A percentile compares a stretch with the other conserved stretches of the same genome.
These are phyloP conservation scores for Murina feae DNA, from an alignment of 2,113 vertebrate species.

Conservation along the genomic window DNA sequence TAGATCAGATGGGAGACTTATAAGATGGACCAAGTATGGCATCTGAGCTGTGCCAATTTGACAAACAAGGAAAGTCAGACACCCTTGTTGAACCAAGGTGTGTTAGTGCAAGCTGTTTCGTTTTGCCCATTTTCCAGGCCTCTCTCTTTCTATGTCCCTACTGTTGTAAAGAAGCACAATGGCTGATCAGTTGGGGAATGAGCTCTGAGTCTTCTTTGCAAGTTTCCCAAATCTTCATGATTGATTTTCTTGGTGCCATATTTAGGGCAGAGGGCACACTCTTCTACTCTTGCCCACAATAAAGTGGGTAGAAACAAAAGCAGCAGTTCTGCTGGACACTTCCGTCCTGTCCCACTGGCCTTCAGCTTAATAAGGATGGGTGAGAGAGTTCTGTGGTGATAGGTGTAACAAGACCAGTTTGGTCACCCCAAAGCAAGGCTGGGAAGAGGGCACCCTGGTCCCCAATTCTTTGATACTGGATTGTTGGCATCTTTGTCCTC, in stretches of 20 bases:
- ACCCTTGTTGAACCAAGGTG: not conserved
- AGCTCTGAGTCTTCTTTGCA: not conserved
- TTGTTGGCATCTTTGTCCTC: not conserved
- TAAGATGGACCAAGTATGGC: not conserved
- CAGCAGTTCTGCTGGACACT: not conserved
- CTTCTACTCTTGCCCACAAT: too few species aligned
- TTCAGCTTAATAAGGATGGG: not conserved
- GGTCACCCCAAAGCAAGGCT: not conserved
- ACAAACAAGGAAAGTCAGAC: not conserved
- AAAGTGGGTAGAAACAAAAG: not conserved
- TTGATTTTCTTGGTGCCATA: not conserved
- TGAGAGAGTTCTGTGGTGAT: not conserved
- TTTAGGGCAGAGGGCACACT: rapidly evolving
- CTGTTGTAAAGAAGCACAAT: not conserved
- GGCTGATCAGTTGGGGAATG: not conserved
- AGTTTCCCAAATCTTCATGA: not conserved
- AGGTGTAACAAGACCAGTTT: not conserved
- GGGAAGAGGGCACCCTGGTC: not conserved
- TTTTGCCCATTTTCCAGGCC: not conserved
- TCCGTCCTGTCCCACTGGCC: not conserved
- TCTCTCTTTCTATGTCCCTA: not conserved
- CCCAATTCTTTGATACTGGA: not conserved
- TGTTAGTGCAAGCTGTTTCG: not conserved
- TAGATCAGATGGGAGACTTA: not conserved
- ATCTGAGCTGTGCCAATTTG: not conserved